phyloP scores from a whole-genome alignment of 2,113 vertebrate species.

The Ariopsis seemanni region DNA sequence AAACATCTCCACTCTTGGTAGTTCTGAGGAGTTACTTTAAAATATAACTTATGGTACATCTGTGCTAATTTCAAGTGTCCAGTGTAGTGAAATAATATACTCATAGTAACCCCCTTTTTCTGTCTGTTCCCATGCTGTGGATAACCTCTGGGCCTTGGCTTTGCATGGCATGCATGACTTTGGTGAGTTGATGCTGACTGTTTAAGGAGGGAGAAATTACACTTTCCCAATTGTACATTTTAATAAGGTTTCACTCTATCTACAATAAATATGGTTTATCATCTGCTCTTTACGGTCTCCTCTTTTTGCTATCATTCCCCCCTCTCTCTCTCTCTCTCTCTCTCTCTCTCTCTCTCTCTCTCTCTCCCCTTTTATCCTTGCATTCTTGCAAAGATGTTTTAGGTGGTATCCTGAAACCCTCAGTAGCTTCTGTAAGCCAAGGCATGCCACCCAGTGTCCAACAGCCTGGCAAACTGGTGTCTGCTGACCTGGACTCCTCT shows the following conservation, averaged over 20 bases:
- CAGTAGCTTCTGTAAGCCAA: slow-evolving; percentile 87
- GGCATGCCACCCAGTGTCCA: slow-evolving; percentile 78
- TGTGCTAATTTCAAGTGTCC: background rate
- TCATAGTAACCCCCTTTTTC: slow-evolving; percentile 26
- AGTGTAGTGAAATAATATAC: slow-evolving; percentile 10
- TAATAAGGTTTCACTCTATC: slow-evolving; percentile 35
- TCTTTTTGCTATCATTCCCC: slow-evolving; percentile 26
- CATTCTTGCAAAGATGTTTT: slow-evolving; percentile 78
- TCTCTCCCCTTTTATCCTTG: slow-evolving; percentile 29
- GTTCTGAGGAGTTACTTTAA: background rate
- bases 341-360: background rate
- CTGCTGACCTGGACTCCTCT: slow-evolving; percentile 91
- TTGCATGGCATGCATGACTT: slow-evolving; percentile 75
- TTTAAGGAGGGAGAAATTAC: background rate
- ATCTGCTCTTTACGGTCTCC: background rate
- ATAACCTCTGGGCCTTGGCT: slow-evolving; percentile 62
- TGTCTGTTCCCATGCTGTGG: slow-evolving; percentile 5
- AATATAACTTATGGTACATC: background rate
- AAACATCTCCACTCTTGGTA: background rate
- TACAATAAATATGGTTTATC: slow-evolving; percentile 45
- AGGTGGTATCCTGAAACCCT: slow-evolving; percentile 93
- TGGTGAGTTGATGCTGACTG: slow-evolving; percentile 71
- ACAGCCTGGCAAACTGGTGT: slow-evolving; percentile 85
- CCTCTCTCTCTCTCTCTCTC: background rate
- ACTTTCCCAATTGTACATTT: background rate